phyloP scores from a whole-genome alignment of 1,140 invertebrate species.

The Latrodectus geometricus region DNA sequence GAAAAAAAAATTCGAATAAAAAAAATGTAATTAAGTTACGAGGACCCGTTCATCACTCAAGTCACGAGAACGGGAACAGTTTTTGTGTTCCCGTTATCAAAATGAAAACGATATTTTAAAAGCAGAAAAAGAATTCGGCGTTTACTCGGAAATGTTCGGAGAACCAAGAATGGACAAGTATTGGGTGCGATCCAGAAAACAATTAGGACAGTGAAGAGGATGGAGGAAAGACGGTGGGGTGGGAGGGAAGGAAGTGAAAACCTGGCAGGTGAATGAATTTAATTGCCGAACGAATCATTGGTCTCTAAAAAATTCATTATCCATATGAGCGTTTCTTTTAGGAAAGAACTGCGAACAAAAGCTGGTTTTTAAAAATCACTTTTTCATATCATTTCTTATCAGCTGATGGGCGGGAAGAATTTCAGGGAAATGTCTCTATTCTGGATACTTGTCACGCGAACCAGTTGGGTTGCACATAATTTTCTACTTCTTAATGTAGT shows the following conservation, averaged over 20 bases:
- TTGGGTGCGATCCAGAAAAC: neutral
- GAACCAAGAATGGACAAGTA: neutral
- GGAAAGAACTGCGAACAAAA: too few relatives aligned
- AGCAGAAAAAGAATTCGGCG: neutral
- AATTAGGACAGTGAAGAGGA: neutral
- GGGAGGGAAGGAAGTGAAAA: neutral
- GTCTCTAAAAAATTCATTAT: neutral
- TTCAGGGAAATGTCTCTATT: too few relatives aligned
- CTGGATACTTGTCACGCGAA: too few relatives aligned
- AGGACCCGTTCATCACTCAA: constrained; percentile 22
- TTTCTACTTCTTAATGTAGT: too few relatives aligned
- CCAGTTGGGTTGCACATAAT: too few relatives aligned
- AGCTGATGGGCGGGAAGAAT: too few relatives aligned
- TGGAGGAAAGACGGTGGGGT: neutral
- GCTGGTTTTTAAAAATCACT: too few relatives aligned
- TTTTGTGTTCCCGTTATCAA: constrained; percentile 11
- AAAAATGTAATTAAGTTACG: constrained; percentile 50
- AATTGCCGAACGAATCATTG: constrained; percentile 9
- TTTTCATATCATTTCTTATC: too few relatives aligned
- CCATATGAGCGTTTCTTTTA: too few relatives aligned
- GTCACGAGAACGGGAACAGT: neutral
- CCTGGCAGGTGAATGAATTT: constrained; percentile 1
- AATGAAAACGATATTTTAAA: neutral
- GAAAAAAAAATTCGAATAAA: constrained; percentile 14
- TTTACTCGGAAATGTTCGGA: neutral